Evolutionary conservation across 2,797 vertebrate species (phyloP).

Genomic region (Rhinophrynus dorsalis): DNA sequence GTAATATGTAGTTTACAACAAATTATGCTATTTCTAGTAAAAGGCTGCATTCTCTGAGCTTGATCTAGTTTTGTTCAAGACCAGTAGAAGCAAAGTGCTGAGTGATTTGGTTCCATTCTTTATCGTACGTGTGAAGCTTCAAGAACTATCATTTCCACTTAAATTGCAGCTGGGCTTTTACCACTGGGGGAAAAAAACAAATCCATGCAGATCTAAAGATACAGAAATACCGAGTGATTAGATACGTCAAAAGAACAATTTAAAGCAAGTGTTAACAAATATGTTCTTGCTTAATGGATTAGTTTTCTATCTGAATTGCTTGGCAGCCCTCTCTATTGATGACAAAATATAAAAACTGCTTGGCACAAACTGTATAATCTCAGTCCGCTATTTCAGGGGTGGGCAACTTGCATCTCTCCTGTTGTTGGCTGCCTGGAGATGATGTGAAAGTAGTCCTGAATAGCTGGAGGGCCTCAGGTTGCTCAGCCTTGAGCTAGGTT

Average conservation of each 20-base stretch:
- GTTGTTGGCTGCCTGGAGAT: no score
- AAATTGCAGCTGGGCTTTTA: conserved; percentile 34
- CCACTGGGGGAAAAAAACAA: conserved; percentile 12
- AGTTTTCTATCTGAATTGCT: background rate
- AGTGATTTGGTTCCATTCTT: conserved; percentile 36
- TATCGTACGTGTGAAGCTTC: conserved; percentile 4
- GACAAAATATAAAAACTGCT: background rate
- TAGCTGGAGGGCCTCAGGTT: no score
- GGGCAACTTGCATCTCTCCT: no score
- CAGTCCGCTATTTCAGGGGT: no score
- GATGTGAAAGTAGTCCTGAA: no score
- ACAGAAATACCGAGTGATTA: background rate
- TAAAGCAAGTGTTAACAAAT: background rate
- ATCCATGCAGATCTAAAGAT: conserved; percentile 25
- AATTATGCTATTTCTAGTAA: background rate
- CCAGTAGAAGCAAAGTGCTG: conserved; percentile 14
- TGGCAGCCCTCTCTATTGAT: no score
- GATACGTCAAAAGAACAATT: background rate
- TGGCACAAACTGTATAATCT: no score
- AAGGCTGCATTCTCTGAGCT: conserved; percentile 6
- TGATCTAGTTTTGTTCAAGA: conserved; percentile 20
- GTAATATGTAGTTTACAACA: conserved; percentile 7
- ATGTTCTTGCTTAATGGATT: background rate
- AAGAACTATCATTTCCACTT: conserved; percentile 38
- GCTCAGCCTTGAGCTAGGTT: no score